Conservation (phyloP, 2,888 invertebrate species). For the Melinopterus prodromus region DNA sequence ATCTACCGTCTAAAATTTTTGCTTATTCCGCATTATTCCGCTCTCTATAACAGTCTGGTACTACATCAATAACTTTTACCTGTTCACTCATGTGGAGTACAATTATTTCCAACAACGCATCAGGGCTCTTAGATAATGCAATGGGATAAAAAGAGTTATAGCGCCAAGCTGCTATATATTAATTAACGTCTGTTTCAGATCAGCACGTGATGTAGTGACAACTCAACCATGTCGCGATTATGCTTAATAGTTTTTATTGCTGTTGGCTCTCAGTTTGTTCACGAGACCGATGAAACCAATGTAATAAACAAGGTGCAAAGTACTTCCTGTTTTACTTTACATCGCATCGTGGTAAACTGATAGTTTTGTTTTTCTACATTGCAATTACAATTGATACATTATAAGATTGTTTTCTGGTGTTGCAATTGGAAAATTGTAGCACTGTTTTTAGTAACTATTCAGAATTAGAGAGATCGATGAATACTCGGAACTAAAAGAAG, state of each 20-base stretch:
- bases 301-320: neutral
- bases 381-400: too few species aligned
- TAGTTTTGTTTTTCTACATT: too few species aligned
- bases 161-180: constrained; percentile 16
- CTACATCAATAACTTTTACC: constrained; percentile 26
- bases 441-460: too few species aligned
- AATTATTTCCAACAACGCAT: constrained; percentile 24
- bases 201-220: constrained; percentile 19
- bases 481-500: too few species aligned
- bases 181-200: constrained; percentile 22
- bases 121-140: constrained; percentile 8
- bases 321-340: neutral
- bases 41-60: constrained; percentile 4
- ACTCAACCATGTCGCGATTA: constrained; percentile 26
- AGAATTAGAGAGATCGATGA: too few species aligned
- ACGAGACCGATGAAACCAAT: neutral
- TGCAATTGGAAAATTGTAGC: too few species aligned
- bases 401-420: too few species aligned
- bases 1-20: neutral
- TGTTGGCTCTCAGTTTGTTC: neutral
- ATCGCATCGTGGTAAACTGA: too few species aligned
- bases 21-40: neutral
- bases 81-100: constrained; percentile 24
- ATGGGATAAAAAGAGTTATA: neutral
- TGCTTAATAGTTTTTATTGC: constrained; percentile 17